Evolutionary conservation across 2,797 vertebrate species (phyloP).

Genomic region (Enteromius paludinosus): DNA sequence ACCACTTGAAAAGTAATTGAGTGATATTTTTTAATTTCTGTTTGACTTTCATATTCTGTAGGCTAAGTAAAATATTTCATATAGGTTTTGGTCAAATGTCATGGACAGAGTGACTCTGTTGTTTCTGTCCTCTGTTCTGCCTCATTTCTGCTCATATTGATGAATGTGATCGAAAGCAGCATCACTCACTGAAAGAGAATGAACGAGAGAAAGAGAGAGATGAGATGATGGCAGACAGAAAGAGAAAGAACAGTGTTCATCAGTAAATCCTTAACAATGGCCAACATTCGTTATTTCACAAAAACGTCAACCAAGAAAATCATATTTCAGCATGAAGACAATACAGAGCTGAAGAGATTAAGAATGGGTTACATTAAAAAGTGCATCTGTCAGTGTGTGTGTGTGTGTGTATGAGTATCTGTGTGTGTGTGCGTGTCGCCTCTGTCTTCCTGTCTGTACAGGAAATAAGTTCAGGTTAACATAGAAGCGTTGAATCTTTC

Average conservation of each 20-base stretch:
- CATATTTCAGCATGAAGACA: neutral
- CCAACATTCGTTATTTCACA: neutral
- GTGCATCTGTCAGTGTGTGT: slow-evolving; percentile 7
- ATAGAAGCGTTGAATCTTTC: neutral
- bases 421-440: neutral
- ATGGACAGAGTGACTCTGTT: neutral
- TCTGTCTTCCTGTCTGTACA: neutral
- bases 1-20: neutral
- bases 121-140: neutral
- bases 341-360: neutral
- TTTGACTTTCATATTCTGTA: neutral
- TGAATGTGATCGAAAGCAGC: neutral
- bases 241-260: neutral
- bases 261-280: neutral
- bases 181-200: neutral
- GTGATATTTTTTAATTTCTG: neutral
- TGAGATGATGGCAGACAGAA: neutral
- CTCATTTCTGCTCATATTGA: neutral
- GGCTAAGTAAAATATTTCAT: neutral
- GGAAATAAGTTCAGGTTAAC: neutral
- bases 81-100: neutral
- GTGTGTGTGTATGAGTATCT: neutral
- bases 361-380: neutral
- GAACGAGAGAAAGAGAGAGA: neutral
- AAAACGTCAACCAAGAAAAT: neutral